Evolutionary conservation across 2,888 invertebrate species (phyloP).

Genomic region (Iphiclides podalirius): DNA sequence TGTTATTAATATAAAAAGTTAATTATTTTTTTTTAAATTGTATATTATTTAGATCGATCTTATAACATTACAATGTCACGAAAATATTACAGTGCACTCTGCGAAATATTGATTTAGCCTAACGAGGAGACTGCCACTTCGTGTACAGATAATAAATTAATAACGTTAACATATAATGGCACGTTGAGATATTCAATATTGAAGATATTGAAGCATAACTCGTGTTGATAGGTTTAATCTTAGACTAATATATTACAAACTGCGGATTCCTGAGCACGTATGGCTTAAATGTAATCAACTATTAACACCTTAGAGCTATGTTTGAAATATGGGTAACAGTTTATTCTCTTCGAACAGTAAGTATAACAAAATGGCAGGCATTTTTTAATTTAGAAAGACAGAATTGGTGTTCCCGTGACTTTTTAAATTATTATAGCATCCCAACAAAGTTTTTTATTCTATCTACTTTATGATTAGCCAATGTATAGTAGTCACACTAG

Average conservation of each 20-base stretch:
- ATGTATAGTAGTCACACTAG: too few relatives aligned
- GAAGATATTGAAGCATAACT: conserved; percentile 19
- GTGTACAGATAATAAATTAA: conserved; percentile 10
- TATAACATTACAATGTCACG: too few relatives aligned
- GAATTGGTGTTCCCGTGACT: too few relatives aligned
- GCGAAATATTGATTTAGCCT: neutral
- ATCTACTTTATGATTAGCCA: too few relatives aligned
- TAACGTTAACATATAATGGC: conserved; percentile 14
- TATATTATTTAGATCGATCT: too few relatives aligned
- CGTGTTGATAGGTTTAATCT: conserved; percentile 23
- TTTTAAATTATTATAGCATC: too few relatives aligned
- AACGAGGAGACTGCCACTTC: neutral
- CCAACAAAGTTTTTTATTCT: too few relatives aligned
- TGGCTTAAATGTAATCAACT: conserved; percentile 13
- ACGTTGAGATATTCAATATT: conserved; percentile 12
- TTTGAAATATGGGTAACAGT: neutral
- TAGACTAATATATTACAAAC: conserved; percentile 19
- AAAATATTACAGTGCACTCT: neutral
- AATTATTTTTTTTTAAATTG: too few relatives aligned
- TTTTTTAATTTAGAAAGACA: too few relatives aligned
- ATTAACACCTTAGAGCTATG: neutral
- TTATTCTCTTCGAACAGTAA: too few relatives aligned
- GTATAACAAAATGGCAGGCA: too few relatives aligned
- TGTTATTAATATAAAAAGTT: too few relatives aligned
- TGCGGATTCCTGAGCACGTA: conserved; percentile 22